A percentile compares a stretch with the other conserved stretches of the same genome.
These are phyloP conservation scores for Patiria miniata DNA, from an alignment of 35 echinoderm and acorn worm genomes.

Conservation along the genomic window DNA sequence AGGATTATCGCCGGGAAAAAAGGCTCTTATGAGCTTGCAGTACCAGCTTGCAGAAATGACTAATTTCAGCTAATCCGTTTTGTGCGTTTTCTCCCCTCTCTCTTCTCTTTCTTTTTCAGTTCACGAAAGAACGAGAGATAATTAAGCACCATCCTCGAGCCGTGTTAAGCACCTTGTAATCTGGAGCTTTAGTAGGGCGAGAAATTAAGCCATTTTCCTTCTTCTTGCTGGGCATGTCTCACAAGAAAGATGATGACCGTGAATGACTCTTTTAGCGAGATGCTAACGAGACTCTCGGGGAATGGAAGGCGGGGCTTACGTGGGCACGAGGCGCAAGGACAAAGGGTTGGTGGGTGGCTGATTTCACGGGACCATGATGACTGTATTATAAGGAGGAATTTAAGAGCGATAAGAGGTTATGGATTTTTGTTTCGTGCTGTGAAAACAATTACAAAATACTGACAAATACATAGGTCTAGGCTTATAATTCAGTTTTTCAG, in stretches of 20 bases:
- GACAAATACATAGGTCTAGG: too few species aligned
- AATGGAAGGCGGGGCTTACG: neutral
- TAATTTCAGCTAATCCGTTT: slow-evolving; percentile 27
- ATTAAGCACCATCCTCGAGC: slow-evolving; percentile 15
- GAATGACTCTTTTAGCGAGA: slow-evolving; percentile 1
- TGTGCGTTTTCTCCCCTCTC: neutral
- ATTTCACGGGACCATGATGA: too few species aligned
- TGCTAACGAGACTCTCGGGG: neutral
- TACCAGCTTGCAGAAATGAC: slow-evolving; percentile 17
- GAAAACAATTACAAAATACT: too few species aligned
- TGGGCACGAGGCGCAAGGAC: neutral
- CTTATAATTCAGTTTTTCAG: too few species aligned
- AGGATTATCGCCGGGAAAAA: neutral
- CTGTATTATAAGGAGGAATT: too few species aligned
- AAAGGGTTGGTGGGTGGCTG: neutral
- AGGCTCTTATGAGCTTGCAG: slow-evolving; percentile 11
- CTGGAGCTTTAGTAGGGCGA: neutral
- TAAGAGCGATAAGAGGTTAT: too few species aligned
- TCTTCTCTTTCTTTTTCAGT: neutral
- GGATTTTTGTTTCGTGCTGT: too few species aligned
- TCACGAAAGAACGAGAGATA: neutral
- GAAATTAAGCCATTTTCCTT: neutral
- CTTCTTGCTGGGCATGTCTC: neutral
- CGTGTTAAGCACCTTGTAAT: slow-evolving; percentile 10
- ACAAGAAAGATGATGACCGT: neutral